Percentiles rank a stretch among this genome's conserved stretches.
These are phyloP conservation scores for Propsilocerus akamusi DNA, from an alignment of 1,140 invertebrate species.

Conservation along the genomic window DNA sequence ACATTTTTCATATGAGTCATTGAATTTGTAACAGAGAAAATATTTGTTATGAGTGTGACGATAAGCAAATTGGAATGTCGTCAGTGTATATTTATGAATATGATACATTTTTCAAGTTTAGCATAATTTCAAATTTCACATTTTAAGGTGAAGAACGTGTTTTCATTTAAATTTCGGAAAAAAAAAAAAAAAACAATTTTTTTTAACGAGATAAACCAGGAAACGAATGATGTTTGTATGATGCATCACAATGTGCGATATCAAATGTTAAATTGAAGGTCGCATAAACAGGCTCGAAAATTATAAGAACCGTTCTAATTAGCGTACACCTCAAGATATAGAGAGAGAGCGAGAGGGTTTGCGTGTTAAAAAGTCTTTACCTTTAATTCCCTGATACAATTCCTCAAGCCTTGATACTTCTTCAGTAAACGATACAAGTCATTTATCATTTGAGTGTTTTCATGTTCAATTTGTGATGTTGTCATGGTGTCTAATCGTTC, in stretches of 20 bases:
- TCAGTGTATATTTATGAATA: neutral
- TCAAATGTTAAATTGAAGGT: neutral
- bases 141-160: too few species aligned
- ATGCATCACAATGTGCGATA: neutral
- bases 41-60: neutral
- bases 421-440: slow-evolving; percentile 79
- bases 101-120: neutral
- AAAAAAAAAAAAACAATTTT: neutral
- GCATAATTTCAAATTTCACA: too few species aligned
- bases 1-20: slow-evolving; percentile 13
- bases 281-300: too few species aligned
- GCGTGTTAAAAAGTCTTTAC: slow-evolving; percentile 25
- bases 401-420: slow-evolving; percentile 75
- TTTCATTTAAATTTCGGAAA: neutral
- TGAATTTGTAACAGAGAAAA: neutral
- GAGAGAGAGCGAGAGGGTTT: neutral
- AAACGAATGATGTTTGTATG: neutral
- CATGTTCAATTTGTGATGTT: slow-evolving; percentile 75
- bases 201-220: neutral
- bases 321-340: neutral
- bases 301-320: too few species aligned
- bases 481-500: slow-evolving; percentile 78
- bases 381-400: slow-evolving; percentile 74
- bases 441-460: slow-evolving; percentile 89
- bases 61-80: neutral